A percentile compares a stretch with the other conserved stretches of the same genome.
phyloP scores from a whole-genome alignment of 2,797 vertebrate species.

The Morelia viridis region DNA sequence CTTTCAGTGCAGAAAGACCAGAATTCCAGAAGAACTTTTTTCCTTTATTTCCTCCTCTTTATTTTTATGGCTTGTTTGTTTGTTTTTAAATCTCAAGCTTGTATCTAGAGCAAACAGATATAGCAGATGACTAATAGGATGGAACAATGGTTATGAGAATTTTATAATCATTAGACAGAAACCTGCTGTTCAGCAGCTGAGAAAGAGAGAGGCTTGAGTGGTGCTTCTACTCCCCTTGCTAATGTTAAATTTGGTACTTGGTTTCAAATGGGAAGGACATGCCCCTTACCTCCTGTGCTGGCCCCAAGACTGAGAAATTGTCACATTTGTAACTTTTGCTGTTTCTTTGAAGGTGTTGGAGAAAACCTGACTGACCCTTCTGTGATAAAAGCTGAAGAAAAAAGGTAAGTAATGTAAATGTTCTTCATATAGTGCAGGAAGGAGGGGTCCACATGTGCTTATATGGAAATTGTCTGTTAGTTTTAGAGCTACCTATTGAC shows the following conservation, averaged over 20 bases:
- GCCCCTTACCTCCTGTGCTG: background rate
- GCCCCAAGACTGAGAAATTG: background rate
- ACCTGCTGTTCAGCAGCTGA: background rate
- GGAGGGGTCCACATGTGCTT: too few relatives aligned
- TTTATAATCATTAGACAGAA: background rate
- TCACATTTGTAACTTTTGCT: background rate
- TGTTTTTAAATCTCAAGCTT: background rate
- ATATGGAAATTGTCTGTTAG: background rate
- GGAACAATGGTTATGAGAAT: background rate
- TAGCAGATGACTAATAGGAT: background rate
- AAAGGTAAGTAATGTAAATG: constrained; percentile 79
- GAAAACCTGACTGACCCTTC: constrained; percentile 98
- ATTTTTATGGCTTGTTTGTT: background rate
- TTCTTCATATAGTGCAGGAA: background rate
- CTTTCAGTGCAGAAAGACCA: background rate
- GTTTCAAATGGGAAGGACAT: background rate
- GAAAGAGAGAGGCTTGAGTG: background rate
- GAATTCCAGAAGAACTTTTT: background rate
- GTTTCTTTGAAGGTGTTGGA: constrained; percentile 84
- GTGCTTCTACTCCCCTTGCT: background rate
- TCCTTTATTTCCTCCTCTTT: background rate
- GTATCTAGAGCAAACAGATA: background rate
- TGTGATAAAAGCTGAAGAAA: constrained; percentile 97
- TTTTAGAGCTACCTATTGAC: background rate
- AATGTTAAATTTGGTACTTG: background rate